Base-by-base conservation (phyloP, 2,888 invertebrate genomes). In the Drosophila stalkeri region DNA sequence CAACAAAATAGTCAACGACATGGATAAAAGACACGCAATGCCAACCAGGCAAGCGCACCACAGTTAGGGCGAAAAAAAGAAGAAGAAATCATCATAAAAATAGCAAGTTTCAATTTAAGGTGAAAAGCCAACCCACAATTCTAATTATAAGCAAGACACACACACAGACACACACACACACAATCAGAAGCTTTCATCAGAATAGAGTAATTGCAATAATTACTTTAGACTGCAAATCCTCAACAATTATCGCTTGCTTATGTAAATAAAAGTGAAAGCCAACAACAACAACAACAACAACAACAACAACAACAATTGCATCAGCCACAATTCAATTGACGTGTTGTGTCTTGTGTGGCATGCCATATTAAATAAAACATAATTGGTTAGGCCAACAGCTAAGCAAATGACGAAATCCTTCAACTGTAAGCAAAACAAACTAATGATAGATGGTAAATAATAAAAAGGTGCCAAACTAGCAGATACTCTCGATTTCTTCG, bases 351-450 rank as follows among this genome's bases (percentile, higher is more conserved):
- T 41, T 46, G 57, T 65, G 61, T 51, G 55, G 51, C 65, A 64
- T 69, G 64, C 67, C 56, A 80, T 73, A 72, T 73, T 78, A 55
- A 81, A 80, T 59, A 70, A 76, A 55, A 62, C 33, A 47, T 57
- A 77, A 72, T 61, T 75, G 66, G 61, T 67, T 62, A 43, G 52
- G 23, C 71, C 68, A 81, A 76, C 64, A 73, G 39, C 39, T 18
- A 39, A 33, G 37, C 55, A 56, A 72, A 82, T 85, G 86, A 85
- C 64, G 88, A 87, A 83, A 87, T 72, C 67, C 68, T 70, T 65
- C 63, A 75, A 64, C 64, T 27, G 56, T 27, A 60, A 35, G 51
- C 43, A 41, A 64, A 64, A n/a, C 33, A 20, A 16, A 49, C 27
- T 4, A 18, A 49, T 23, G n/a, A 27, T 16, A 20, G 16, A 33